Conservation (phyloP, 2,797 vertebrate species). For the Chaetodon trifasciatus region DNA sequence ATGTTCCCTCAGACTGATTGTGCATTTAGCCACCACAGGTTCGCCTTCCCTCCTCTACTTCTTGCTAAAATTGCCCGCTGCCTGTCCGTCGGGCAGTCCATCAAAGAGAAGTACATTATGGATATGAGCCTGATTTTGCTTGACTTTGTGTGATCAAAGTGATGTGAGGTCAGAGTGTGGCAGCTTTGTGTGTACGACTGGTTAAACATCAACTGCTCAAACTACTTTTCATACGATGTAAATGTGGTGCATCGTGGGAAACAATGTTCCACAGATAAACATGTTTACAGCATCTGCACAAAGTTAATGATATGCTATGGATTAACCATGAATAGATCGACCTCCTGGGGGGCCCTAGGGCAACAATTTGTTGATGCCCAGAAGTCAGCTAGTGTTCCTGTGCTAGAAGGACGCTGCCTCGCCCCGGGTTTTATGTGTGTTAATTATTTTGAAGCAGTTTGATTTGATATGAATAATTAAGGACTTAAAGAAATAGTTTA, state of each 20-base stretch:
- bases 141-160: background rate
- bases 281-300: background rate
- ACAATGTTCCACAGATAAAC: background rate
- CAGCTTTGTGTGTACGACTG: background rate
- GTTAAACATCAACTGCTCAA: background rate
- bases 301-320: background rate
- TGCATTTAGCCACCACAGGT: background rate
- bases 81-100: background rate
- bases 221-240: background rate
- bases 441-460: too few relatives aligned
- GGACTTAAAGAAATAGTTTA: too few relatives aligned
- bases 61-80: background rate
- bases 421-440: too few relatives aligned
- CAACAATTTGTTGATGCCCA: too few relatives aligned
- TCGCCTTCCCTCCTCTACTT: background rate
- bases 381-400: too few relatives aligned
- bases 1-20: slow-evolving; percentile 10
- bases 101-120: background rate
- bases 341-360: too few relatives aligned
- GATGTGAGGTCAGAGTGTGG: background rate
- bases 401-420: too few relatives aligned
- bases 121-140: background rate
- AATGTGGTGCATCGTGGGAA: background rate
- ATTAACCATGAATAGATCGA: background rate
- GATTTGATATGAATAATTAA: too few relatives aligned